Evolutionary conservation across 2,888 invertebrate species (phyloP).

Genomic region (Tinea trinotella): DNA sequence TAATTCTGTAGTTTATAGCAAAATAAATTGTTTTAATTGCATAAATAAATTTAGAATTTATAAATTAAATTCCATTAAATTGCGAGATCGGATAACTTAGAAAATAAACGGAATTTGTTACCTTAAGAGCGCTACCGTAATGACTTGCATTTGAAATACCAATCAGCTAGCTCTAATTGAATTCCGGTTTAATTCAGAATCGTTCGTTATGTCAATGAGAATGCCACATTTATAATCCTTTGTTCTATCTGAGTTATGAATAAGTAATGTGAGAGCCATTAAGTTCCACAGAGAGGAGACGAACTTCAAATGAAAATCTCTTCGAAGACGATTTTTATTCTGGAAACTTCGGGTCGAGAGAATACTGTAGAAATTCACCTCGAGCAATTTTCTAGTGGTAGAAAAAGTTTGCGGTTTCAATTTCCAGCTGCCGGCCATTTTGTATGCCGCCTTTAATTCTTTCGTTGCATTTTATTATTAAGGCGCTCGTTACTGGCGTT

Average conservation of each 20-base stretch:
- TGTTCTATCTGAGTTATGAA: slow-evolving; percentile 16
- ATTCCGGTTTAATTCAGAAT: slow-evolving; percentile 3
- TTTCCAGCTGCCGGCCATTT: slow-evolving; percentile 38
- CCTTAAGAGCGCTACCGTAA: neutral
- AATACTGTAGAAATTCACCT: slow-evolving; percentile 24
- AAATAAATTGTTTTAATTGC: too few relatives aligned
- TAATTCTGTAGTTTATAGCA: too few relatives aligned
- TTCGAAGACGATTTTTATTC: slow-evolving; percentile 32
- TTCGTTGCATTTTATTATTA: slow-evolving; percentile 42
- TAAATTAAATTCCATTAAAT: neutral
- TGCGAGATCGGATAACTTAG: neutral
- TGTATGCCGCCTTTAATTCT: slow-evolving; percentile 33
- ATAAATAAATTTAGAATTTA: too few relatives aligned
- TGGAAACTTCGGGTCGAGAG: slow-evolving; percentile 26
- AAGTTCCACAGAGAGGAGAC: slow-evolving; percentile 27
- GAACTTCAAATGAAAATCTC: slow-evolving; percentile 39
- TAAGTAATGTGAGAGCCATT: slow-evolving; percentile 15
- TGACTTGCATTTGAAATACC: slow-evolving; percentile 4
- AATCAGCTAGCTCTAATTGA: slow-evolving; percentile 13
- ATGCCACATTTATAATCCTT: slow-evolving; percentile 15
- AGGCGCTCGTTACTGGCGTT: slow-evolving; percentile 53
- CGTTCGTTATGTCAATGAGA: slow-evolving; percentile 7
- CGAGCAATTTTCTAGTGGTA: slow-evolving; percentile 36
- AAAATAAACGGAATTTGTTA: neutral
- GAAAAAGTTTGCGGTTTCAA: slow-evolving; percentile 54